Base-by-base conservation (phyloP, 2,888 invertebrate species). In the Myopa tessellatipennis region DNA sequence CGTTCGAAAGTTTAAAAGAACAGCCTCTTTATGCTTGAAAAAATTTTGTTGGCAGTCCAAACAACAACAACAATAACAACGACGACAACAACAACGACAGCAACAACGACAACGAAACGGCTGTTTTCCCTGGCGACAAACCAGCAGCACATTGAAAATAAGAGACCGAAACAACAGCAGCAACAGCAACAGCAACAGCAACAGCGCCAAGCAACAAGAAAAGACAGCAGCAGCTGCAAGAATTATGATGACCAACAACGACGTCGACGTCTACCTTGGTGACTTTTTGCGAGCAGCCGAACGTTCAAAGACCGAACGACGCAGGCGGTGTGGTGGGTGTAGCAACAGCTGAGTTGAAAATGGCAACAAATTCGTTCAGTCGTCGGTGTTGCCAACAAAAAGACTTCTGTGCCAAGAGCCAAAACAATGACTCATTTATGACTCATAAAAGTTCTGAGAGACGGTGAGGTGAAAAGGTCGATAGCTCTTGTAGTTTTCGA, bases 281-380 rank as follows among this genome's bases (percentile, higher is more conserved):
- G 67, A 14, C 67, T 36, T 10, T 67, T n/a, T 14, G 36, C 4
- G 14, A n/a, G 3, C 45, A 2, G 10, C 40, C 68, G n/a, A n/a
- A n/a, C n/a, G 68, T 40, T 45, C 38, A 18, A 40, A 4, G 68
- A 8, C 10, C 38, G 65, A 7, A 16, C 4, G 12, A 45, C 45
- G 45, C 14, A 26, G 63, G 10, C 63, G 70, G 12, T 52, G 52
- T 16, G 65, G 65, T 14, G 26, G 34, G 26, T 8, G 34, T 12
- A 50, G 55, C 55, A 55, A 55, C 70, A 50, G 50, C 16, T 70
- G 50, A 50, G 26, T 36, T 70, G 50, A 16, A 52, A 55, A 55
- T 70, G 70, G 52, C 70, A 70, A 70, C 55, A 16, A 70, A 55
- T 55, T 50, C 36, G 70, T 55, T 70, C 18, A 61, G 65, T 65